phyloP scores from a whole-genome alignment of 2,888 invertebrate genomes.

The Trissoscelio sp. region DNA sequence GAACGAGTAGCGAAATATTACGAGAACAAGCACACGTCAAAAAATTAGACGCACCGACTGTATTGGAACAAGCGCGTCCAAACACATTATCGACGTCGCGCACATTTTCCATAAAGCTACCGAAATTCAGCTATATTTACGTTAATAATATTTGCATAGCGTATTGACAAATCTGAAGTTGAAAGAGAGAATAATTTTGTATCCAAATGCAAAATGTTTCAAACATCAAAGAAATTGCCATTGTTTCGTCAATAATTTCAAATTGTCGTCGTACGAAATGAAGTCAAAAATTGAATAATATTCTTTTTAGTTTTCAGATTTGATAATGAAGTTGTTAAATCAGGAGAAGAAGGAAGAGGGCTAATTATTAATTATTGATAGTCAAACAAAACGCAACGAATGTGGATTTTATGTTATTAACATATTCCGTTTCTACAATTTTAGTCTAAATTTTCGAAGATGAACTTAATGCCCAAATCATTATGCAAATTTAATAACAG shows the following conservation, averaged over 20 bases:
- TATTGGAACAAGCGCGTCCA: neutral
- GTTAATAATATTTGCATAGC: constrained; percentile 28
- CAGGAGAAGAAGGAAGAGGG: too few relatives aligned
- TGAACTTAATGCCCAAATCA: constrained; percentile 53
- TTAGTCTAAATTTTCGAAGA: constrained; percentile 40
- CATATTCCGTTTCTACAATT: constrained; percentile 41
- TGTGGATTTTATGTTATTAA: constrained; percentile 5
- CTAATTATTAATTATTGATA: neutral
- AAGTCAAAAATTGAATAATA: too few relatives aligned
- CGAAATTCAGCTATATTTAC: constrained; percentile 21
- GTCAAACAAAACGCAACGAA: neutral
- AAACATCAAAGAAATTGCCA: neutral
- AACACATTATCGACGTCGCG: constrained; percentile 19
- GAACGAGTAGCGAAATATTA: neutral
- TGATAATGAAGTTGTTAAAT: too few relatives aligned
- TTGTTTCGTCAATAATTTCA: neutral
- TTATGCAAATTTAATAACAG: constrained; percentile 64
- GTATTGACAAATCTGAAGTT: constrained; percentile 18
- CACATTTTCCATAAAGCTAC: constrained; percentile 15
- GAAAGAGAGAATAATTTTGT: constrained; percentile 15
- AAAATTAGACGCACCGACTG: constrained; percentile 1
- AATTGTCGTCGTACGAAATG: too few relatives aligned
- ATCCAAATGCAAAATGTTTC: neutral
- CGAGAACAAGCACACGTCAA: constrained; percentile 1
- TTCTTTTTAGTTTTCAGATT: too few relatives aligned